Evolutionary conservation across 2,888 invertebrate species (phyloP).

Genomic region (Penaeus monodon): DNA sequence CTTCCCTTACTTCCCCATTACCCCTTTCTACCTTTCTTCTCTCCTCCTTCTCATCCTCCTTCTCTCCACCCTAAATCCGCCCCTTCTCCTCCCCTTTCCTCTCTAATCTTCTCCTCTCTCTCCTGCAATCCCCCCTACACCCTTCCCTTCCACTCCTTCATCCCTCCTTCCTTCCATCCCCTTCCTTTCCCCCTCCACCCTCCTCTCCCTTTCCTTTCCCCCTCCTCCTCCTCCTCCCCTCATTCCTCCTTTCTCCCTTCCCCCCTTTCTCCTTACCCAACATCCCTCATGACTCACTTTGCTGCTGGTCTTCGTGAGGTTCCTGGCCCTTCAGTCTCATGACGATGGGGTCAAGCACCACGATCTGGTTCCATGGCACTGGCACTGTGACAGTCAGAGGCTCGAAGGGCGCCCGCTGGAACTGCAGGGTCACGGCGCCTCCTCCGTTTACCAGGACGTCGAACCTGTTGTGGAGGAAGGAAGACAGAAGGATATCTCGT

Average conservation of each 20-base stretch:
- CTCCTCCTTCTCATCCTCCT: neutral
- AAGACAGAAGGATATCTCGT: neutral
- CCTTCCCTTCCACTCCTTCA: neutral
- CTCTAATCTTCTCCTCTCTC: neutral
- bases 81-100: constrained; percentile 4
- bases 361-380: constrained; percentile 98
- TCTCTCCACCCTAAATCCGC: neutral
- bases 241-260: neutral
- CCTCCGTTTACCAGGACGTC: constrained; percentile 99
- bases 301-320: constrained; percentile 20
- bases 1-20: too few species aligned
- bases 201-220: neutral
- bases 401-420: constrained; percentile 94
- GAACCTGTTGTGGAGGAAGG: constrained; percentile 79
- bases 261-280: neutral
- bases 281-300: constrained; percentile 25
- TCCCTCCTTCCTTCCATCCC: neutral
- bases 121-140: neutral
- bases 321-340: constrained; percentile 76
- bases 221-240: neutral
- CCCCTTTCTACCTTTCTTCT: neutral
- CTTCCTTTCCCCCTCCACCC: neutral
- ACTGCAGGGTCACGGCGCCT: constrained; percentile 95
- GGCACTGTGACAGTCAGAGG: constrained; percentile 86
- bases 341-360: constrained; percentile 82